Base-by-base conservation (phyloP, 23 tunicate species). In the Styela clava region DNA sequence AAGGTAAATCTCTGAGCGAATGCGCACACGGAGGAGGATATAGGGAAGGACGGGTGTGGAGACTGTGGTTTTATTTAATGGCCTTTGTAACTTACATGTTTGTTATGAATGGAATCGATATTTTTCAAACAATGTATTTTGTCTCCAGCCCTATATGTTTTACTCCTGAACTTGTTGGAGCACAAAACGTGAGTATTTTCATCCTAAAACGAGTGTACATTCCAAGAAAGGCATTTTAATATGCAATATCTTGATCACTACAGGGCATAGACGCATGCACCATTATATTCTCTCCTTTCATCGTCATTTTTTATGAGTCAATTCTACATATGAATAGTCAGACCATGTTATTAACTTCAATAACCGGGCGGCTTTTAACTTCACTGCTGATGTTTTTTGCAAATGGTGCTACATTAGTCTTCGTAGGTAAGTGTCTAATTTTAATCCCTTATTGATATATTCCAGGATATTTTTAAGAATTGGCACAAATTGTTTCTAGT, bases 361-460 rank as follows among this genome's bases (percentile, higher is more conserved):
- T 71, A 12, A 28, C 16, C 3, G 77, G 77, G 3, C 35, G 77
- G 5, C 27, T 71, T 30, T n/a, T 29, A 28, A 28, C 77, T 22
- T 71, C 77, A 28, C 5, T 34, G 35, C 16, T 71, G 35, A 71
- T 71, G 77, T 71, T 71, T 34, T 30, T 71, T 34, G 77, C 77
- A 22, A 34, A 30, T 22, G 32, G 35, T 3, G 35, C 77, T 12
- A 18, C 35, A 3, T 33, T n/a, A 34, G 34, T 71, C 3, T 71
- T 28, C 16, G 16, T 71, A 27, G 77, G 77, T 71, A 30, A 68
- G 73, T 44, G 12, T 44, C 56, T 44, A 5, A 44, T 5, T 44
- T 44, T 44, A 44, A 44, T 12, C 9, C 56, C n/a, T n/a, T n/a
- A n/a, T n/a, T n/a, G n/a, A n/a, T n/a, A n/a, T n/a, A n/a, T n/a